Evolutionary conservation across 2,797 vertebrate genomes (phyloP), one percentile per base, ranked within the genome.

Genomic region (Macropus fuliginosus): DNA sequence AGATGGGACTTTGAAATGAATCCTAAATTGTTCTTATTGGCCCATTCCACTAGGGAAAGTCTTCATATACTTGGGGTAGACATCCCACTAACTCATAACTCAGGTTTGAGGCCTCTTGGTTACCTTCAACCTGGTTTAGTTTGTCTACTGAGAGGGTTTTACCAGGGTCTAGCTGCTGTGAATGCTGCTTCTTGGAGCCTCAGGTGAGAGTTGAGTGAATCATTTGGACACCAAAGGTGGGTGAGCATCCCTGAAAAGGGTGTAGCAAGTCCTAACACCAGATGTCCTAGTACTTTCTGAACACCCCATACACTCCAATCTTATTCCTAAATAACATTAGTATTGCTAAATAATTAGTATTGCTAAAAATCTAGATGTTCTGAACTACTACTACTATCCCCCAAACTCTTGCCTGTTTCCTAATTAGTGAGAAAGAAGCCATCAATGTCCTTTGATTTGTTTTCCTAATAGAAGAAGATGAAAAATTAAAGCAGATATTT

Each of bases 391-490:
- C 66, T 74, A n/a, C 34, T 74, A 74, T 16, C n/a, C 14, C 14
- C 34, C 9, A 74, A 74, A n/a, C 10, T 14, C n/a, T 40, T 18
- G 1, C 24, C n/a, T 74, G 6, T 40, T n/a, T 74, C 5, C n/a
- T 74, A 74, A 74, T 74, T n/a, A 66, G 62, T 66, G 10, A 24
- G n/a, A 74, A 87, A 96, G 66, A 97, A 59, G 9, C 11, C 54
- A 24, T 3, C 9, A 55, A 4, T 57, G 55, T 81, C 94, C 97
- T 94, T 96, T 95, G 24, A 16, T 95, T 96, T 95, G 62, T 28
- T 27, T 94, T 54, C 3, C n/a, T 94, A 56, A 94, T 94, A 74
- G 55, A 94, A 87, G 40, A 21, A 50, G 74, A 9, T 87, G 28
- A 95, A 96, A 94, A 94, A 74, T 56, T 74, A 50, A 5, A 91